Conservation (phyloP, 2,113 vertebrate genomes). For the Nymphicus hollandicus region DNA sequence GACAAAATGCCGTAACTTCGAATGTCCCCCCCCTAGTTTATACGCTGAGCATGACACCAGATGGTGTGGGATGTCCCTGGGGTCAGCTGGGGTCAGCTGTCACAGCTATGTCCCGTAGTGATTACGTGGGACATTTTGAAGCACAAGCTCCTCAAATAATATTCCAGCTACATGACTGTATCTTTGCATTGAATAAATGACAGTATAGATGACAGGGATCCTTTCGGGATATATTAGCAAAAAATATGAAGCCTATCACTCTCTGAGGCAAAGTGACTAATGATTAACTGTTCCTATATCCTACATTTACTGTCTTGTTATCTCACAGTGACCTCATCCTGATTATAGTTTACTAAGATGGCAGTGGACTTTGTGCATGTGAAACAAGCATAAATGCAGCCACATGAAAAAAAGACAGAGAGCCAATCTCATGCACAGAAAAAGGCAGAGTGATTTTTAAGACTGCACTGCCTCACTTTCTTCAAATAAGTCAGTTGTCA, state of each 20-base stretch:
- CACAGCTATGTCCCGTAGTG: not conserved
- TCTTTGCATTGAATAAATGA: not conserved
- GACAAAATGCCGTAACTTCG: not conserved
- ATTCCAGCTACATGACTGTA: not conserved
- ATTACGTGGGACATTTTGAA: not conserved
- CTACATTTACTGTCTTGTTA: not conserved
- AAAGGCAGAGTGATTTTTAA: slow-evolving; percentile 46
- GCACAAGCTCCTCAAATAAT: not conserved
- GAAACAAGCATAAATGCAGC: not conserved
- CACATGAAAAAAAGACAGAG: not conserved
- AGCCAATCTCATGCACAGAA: not conserved
- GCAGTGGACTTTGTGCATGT: not conserved
- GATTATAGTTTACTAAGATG: not conserved
- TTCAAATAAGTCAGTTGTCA: slow-evolving; percentile 77
- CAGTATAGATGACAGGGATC: not conserved
- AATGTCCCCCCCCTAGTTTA: not conserved
- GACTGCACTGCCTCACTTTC: slow-evolving; percentile 68
- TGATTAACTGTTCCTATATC: not conserved
- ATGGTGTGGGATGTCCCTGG: not conserved
- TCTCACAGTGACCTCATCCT: not conserved
- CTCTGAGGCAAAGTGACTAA: not conserved
- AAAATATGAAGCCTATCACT: not conserved
- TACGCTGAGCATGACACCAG: not conserved
- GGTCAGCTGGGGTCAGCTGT: not conserved
- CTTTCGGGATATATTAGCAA: not conserved